Base-by-base conservation (phyloP, 2,888 invertebrate species). In the Ophion costatus region DNA sequence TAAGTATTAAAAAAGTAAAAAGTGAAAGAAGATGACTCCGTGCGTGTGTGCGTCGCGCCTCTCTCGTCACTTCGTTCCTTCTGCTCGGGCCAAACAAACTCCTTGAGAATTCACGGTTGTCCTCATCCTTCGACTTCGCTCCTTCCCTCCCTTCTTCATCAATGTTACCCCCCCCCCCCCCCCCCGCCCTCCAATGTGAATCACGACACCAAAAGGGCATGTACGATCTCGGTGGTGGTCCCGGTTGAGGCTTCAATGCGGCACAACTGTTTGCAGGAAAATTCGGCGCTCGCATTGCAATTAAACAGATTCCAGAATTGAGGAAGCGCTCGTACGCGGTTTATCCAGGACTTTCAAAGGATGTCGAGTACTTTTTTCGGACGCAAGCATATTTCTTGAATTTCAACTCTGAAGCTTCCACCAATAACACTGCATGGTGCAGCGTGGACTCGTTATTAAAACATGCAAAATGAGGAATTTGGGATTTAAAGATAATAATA, bases 61-160 rank as follows among this genome's bases (percentile, higher is more conserved):
- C 92, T 90, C 88, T 92, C 92, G 89, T 88, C 92, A 89, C 90
- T 86, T 90, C 89, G 90, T 90, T 92, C 90, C 88, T 88, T 79
- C 85, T 88, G 82, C 82, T 82, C n/a, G 90, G 90, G 86, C 86
- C 90, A 92, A 92, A 92, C 90, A 92, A 92, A 91, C 90, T 91
- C 77, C 84, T 90, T 88, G 87, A 90, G 90, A 89, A 91, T 89
- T 90, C 90, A 89, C 89, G 90, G 89, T 86, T 86, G 84, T 86
- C 80, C 81, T 45, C 63, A 38, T 17, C 38, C 24, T 17, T 11
- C 57, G n/a, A 38, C 42, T 2, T 2, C 20, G 29, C n/a, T 20
- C 4, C 10, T n/a, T 57, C 29, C 20, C 71, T 0, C 56, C 29
- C 14, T 17, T 5, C 38, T 5, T 2, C 14, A 45, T 45, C 33